These are phyloP conservation scores for Protaetia brevitarsis DNA, from an alignment of 1,140 invertebrate genomes.

Conservation along the genomic window DNA sequence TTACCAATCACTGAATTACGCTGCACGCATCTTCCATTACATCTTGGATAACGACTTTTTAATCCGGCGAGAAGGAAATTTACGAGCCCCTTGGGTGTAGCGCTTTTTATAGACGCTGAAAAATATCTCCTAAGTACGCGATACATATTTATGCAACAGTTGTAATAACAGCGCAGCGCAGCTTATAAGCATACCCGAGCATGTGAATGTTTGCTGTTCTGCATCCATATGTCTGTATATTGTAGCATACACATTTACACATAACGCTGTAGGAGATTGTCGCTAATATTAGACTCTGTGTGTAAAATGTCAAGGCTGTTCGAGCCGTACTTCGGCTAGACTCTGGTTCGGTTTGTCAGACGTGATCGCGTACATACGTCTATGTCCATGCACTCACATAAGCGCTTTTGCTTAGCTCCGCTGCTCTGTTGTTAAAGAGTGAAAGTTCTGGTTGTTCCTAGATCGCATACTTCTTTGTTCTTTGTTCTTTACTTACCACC, in stretches of 20 bases:
- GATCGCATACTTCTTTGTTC: not conserved
- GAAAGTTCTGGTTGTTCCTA: conserved; percentile 9
- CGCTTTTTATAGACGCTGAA: not conserved
- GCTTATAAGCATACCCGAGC: not conserved
- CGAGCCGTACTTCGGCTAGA: conserved; percentile 23
- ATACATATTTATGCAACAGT: not conserved
- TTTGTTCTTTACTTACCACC: too few species aligned
- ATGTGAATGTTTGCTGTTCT: not conserved
- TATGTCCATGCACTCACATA: conserved; percentile 3
- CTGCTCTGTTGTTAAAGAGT: not conserved
- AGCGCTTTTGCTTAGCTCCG: not conserved
- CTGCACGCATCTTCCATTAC: not conserved
- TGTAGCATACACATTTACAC: too few species aligned
- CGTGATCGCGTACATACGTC: not conserved
- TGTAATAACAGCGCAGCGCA: not conserved
- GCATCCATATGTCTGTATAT: not conserved
- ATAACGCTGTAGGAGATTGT: conserved; percentile 23
- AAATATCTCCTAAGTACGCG: not conserved
- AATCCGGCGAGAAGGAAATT: not conserved
- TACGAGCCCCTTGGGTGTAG: not conserved
- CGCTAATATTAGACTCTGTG: conserved; percentile 22
- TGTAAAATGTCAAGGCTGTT: conserved; percentile 27
- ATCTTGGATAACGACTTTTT: not conserved
- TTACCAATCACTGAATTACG: not conserved
- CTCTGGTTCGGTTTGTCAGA: conserved; percentile 24